phyloP scores from a whole-genome alignment of 2,113 vertebrate species.

The Sinocyclocheilus grahami region DNA sequence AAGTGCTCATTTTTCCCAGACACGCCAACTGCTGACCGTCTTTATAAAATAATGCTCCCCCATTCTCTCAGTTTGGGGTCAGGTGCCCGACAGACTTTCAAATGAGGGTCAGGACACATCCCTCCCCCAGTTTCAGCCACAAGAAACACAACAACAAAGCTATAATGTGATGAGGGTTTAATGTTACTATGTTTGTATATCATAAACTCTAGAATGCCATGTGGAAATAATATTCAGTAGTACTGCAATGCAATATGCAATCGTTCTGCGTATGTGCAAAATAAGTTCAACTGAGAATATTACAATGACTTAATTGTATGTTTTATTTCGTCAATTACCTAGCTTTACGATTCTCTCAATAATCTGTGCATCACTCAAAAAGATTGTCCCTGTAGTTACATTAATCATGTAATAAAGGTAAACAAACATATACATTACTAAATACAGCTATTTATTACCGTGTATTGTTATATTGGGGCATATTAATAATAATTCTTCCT shows the following conservation, averaged over 20 bases:
- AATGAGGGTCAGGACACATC: slow-evolving; percentile 39
- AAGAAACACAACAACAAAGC: slow-evolving; percentile 26
- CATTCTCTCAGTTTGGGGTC: slow-evolving; percentile 23
- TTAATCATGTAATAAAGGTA: background rate
- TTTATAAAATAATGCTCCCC: slow-evolving; percentile 9
- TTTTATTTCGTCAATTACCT: background rate
- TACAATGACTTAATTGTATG: background rate
- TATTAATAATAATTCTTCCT: background rate
- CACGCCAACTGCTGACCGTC: slow-evolving; percentile 1
- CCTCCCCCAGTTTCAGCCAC: slow-evolving; percentile 36
- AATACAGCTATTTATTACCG: background rate
- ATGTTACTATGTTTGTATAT: background rate
- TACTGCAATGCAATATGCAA: background rate
- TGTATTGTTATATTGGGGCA: background rate
- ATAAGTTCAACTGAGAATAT: background rate
- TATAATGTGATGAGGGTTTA: background rate
- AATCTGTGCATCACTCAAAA: background rate
- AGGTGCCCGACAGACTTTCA: slow-evolving; percentile 41
- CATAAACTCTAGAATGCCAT: background rate
- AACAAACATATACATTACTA: background rate
- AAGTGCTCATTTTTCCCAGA: background rate
- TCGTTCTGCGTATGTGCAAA: background rate
- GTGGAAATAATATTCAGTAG: background rate
- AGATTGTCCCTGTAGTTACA: background rate
- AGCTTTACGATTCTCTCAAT: background rate